Evolutionary conservation across 1,140 invertebrate genomes (phyloP), one percentile per base, ranked within the genome.

Genomic region (Ostrea denselamellosa): DNA sequence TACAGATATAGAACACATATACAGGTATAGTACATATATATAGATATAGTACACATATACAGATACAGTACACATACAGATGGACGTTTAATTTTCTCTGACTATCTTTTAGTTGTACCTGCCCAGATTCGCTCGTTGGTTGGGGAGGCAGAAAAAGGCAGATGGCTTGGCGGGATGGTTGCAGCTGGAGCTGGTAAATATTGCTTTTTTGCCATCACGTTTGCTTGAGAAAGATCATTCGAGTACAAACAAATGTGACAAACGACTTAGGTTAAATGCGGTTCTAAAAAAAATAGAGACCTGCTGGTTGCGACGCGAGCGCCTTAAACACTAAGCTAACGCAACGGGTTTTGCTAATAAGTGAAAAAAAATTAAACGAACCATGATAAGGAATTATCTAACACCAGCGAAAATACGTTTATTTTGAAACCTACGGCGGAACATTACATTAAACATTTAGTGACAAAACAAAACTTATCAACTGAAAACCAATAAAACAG

Each of bases 161-260:
- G 92, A n/a, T 92, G 91, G 85, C 87, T 94, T n/a, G 94, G 94
- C 19, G 93, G 92, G 4, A 93, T 94, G 92, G 91, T 94, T 17
- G 94, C 93, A 14, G 91, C 85, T 8, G 93, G 94, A 2, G 93
- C 94, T 90, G 92, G 94, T 94, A 91, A 56, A 85, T 84, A 81
- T 51, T 54, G 54, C 25, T 9, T 86, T 83, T n/a, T n/a, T n/a
- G n/a, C n/a, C n/a, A n/a, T n/a, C n/a, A n/a, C n/a, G n/a, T n/a
- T n/a, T n/a, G n/a, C 34, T 44, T 44, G 34, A 44, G 34, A 44
- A 44, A 44, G 34, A 44, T 2, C 34, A 5, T 5, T 44, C 2
- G 5, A 44, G 34, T 1, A 44, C 34, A 44, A 2, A 2, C 34
- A 44, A 2, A 5, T 44, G 5, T 44, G 34, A 44, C 5, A 44